Evolutionary conservation across 2,888 invertebrate genomes (phyloP).

Genomic region (Nomada lathburiana): DNA sequence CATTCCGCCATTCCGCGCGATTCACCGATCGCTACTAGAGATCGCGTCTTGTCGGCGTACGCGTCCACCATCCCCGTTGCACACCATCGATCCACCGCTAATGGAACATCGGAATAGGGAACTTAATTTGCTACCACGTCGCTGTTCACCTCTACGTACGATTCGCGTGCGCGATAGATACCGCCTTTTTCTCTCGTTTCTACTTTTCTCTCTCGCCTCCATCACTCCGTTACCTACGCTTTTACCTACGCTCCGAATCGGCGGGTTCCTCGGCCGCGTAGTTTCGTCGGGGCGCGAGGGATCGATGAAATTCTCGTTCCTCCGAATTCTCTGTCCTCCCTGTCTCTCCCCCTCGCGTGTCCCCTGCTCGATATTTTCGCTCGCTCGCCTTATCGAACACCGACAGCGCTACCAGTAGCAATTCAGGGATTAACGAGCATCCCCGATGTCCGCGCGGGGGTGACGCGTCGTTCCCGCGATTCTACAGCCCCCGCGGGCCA

Average conservation of each 20-base stretch:
- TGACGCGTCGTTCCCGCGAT: not conserved
- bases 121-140: slow-evolving; percentile 51
- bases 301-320: not conserved
- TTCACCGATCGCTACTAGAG: slow-evolving; percentile 46
- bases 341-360: not conserved
- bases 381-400: too few relatives aligned
- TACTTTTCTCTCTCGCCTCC: not conserved
- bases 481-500: not conserved
- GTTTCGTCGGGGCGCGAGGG: not conserved
- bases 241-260: not conserved
- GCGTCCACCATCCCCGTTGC: not conserved
- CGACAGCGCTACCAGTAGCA: not conserved
- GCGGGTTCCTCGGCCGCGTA: too few relatives aligned
- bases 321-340: too few relatives aligned
- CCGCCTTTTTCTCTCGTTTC: not conserved
- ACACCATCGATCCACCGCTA: slow-evolving; percentile 48
- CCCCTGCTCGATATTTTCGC: too few relatives aligned
- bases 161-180: slow-evolving; percentile 30
- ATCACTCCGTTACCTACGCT: not conserved
- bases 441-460: too few relatives aligned
- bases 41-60: slow-evolving; percentile 52
- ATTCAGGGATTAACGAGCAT: not conserved
- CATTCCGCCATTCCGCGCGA: slow-evolving; percentile 45
- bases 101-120: slow-evolving; percentile 47
- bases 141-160: slow-evolving; percentile 30